Evolutionary conservation across 2,888 invertebrate genomes (phyloP).

Genomic region (Cephus runcator): DNA sequence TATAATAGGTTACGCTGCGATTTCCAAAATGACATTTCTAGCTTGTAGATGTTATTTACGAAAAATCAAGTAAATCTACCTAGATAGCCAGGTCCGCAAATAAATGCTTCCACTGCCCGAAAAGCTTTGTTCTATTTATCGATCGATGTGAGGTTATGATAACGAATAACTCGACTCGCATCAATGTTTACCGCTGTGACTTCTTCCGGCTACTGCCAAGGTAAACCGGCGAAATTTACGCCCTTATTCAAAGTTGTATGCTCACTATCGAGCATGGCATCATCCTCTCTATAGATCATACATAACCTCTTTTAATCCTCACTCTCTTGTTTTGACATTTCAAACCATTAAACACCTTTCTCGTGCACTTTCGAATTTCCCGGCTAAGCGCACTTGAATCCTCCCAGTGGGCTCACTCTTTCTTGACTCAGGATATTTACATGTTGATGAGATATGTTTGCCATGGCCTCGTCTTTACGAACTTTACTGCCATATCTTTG

Average conservation of each 20-base stretch:
- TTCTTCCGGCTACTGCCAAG: constrained; percentile 37
- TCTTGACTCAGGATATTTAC: background rate
- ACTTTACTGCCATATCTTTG: too few relatives aligned
- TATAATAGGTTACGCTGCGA: constrained; percentile 61
- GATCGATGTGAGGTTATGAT: constrained; percentile 57
- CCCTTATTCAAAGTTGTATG: too few relatives aligned
- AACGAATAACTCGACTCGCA: constrained; percentile 43
- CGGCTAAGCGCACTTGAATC: too few relatives aligned
- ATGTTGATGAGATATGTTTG: constrained; percentile 35
- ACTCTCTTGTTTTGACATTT: constrained; percentile 37
- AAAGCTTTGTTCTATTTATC: constrained; percentile 42
- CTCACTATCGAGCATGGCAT: too few relatives aligned
- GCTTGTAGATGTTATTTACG: constrained; percentile 51
- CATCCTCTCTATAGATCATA: constrained; percentile 11
- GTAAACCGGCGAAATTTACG: constrained; percentile 32
- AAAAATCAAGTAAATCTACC: constrained; percentile 39
- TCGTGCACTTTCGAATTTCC: too few relatives aligned
- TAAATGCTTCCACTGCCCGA: constrained; percentile 31
- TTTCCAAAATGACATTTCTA: constrained; percentile 59
- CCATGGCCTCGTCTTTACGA: constrained; percentile 27
- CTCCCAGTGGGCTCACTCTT: background rate
- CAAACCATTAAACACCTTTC: constrained; percentile 6
- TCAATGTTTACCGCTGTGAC: constrained; percentile 49
- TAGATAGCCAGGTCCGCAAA: constrained; percentile 26
- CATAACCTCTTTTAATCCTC: constrained; percentile 20